phyloP scores from a whole-genome alignment of 2,113 vertebrate genomes.

The Hippocampus guttulatus region DNA sequence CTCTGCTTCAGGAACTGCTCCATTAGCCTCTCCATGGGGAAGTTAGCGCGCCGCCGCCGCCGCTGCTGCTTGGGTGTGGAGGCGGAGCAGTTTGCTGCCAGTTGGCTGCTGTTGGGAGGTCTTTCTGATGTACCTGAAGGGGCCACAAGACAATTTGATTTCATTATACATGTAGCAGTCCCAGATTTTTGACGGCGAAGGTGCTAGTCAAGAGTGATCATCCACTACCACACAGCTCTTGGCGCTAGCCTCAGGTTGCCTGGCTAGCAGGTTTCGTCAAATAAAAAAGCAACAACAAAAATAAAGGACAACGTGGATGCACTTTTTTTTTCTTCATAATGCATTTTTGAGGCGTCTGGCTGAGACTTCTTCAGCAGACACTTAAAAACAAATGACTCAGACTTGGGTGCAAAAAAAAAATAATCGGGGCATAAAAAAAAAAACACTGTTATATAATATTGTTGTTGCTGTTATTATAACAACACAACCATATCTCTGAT shows the following conservation, averaged over 20 bases:
- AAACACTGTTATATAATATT: too few species aligned
- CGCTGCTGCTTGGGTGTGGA: slow-evolving; percentile 74
- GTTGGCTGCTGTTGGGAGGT: slow-evolving; percentile 61
- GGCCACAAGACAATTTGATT: neutral
- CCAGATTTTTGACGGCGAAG: neutral
- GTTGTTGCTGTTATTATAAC: too few species aligned
- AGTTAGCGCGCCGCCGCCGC: slow-evolving; percentile 75
- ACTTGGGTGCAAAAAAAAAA: too few species aligned
- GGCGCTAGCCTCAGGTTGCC: neutral
- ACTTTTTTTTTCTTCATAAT: too few species aligned
- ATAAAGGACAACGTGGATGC: too few species aligned
- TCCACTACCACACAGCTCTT: neutral
- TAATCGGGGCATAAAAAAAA: too few species aligned
- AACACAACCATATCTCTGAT: too few species aligned
- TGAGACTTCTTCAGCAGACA: too few species aligned
- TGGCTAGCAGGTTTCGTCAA: neutral
- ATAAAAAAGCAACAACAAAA: too few species aligned
- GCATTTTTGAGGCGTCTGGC: too few species aligned
- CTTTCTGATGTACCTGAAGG: slow-evolving; percentile 55
- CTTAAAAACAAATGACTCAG: too few species aligned
- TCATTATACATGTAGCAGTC: neutral
- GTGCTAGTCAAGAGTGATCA: neutral
- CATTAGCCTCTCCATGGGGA: slow-evolving; percentile 85
- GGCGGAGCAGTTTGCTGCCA: slow-evolving; percentile 48
- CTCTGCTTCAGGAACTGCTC: slow-evolving; percentile 88